These are phyloP conservation scores for Hoplodrina blanda DNA, from an alignment of 2,888 invertebrate genomes.

Conservation along the genomic window DNA sequence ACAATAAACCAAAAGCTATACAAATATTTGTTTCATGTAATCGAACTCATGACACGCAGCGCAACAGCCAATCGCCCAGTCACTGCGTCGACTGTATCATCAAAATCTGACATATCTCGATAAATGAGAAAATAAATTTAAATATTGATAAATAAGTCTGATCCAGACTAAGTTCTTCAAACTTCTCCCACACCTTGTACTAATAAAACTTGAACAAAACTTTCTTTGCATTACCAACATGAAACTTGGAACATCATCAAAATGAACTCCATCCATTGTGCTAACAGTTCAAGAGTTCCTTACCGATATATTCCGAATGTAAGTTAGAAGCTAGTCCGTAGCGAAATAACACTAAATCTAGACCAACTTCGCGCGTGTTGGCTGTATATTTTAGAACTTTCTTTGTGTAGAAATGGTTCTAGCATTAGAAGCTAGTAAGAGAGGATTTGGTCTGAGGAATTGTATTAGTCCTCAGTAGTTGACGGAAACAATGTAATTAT, in stretches of 20 bases:
- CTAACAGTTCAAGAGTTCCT: slow-evolving; percentile 51
- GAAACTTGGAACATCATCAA: slow-evolving; percentile 44
- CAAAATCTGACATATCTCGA: too few species aligned
- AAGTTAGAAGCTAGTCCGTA: slow-evolving; percentile 63
- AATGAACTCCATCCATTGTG: slow-evolving; percentile 45
- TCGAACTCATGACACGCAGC: too few species aligned
- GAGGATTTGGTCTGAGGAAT: slow-evolving; percentile 56
- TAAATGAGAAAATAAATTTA: neutral
- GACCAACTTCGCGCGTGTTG: slow-evolving; percentile 65
- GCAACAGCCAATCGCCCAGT: too few species aligned
- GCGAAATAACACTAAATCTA: slow-evolving; percentile 70
- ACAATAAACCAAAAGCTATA: too few species aligned
- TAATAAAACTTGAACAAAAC: slow-evolving; percentile 17
- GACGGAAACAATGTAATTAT: slow-evolving; percentile 10
- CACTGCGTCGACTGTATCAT: too few species aligned
- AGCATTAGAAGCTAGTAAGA: slow-evolving; percentile 52
- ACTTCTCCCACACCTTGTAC: neutral
- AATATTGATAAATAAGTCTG: neutral
- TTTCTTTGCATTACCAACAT: slow-evolving; percentile 17
- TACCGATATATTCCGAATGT: slow-evolving; percentile 67
- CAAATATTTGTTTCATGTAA: too few species aligned
- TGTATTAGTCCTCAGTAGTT: slow-evolving; percentile 18
- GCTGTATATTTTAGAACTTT: slow-evolving; percentile 67
- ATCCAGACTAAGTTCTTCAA: too few species aligned
- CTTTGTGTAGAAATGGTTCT: slow-evolving; percentile 59